Base-by-base conservation (phyloP, 2,888 invertebrate species). In the Aporophyla nigra region DNA sequence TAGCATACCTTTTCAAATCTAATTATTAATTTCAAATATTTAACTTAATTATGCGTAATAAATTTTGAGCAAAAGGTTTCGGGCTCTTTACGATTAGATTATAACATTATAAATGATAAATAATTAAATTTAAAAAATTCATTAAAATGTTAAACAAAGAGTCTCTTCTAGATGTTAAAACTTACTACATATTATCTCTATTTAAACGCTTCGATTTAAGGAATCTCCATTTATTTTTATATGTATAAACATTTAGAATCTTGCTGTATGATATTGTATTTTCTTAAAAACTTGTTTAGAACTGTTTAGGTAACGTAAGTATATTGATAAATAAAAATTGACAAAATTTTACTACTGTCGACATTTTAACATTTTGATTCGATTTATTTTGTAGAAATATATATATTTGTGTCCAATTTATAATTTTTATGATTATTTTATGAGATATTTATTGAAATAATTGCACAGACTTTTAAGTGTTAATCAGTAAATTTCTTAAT, bases 181-280 rank as follows among this genome's bases (percentile, higher is more conserved):
- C 58, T 59, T 81, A 74, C 49, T 71, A 54, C 78, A 80, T 73
- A 71, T 73, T 82, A 82, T 79, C 82, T 74, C 66, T 82, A 68
- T 82, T 51, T 66, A 84, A 80, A 74, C 21, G 82, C 83, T 82
- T 87, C 74, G 59, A 82, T 75, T 33, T 88, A 85, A 85, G 80
- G 84, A 89, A 89, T 86, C 87, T 88, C 85, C 71, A 84, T 75
- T 87, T 88, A 88, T 89, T 89, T 89, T 89, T 88, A 75, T 89
- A 89, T 74, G 65, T 83, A 85, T 77, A 69, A 82, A 85, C 77
- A 74, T 80, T 84, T 86, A 84, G 80, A 87, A 83, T 86, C 84
- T 89, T 86, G 79, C 82, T 85, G 83, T 86, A 86, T 87, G 87
- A 88, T 87, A 84, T 73, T 86, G 74, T 82, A 84, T 75, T 86